These are phyloP conservation scores for Heliconius sara DNA, from an alignment of 2,888 invertebrate species.

Conservation along the genomic window DNA sequence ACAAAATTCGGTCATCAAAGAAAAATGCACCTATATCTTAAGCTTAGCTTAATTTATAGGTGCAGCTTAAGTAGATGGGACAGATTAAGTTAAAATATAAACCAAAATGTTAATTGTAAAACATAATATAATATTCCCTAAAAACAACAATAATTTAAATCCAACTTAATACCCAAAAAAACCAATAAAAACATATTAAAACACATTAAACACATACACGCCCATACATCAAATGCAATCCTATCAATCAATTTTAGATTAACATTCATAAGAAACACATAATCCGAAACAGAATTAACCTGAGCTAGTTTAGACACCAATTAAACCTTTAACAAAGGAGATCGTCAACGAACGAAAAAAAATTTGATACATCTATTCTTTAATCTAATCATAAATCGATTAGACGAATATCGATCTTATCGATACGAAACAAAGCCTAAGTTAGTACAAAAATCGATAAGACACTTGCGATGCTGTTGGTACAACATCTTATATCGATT, in stretches of 20 bases:
- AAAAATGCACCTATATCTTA: too few relatives aligned
- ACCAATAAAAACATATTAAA: slow-evolving; percentile 28
- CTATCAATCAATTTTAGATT: slow-evolving; percentile 82
- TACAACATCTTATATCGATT: slow-evolving; percentile 84
- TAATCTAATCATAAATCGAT: slow-evolving; percentile 76
- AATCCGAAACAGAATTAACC: slow-evolving; percentile 80
- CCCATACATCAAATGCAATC: slow-evolving; percentile 46
- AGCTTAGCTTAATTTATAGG: too few relatives aligned
- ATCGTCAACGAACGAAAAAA: slow-evolving; percentile 79
- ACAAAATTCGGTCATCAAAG: too few relatives aligned
- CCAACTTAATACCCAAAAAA: not conserved
- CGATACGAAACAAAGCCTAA: slow-evolving; percentile 44
- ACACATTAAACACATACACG: slow-evolving; percentile 38
- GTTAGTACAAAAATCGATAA: slow-evolving; percentile 49
- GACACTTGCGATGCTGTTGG: slow-evolving; percentile 79
- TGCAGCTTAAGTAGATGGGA: too few relatives aligned
- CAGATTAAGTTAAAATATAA: too few relatives aligned
- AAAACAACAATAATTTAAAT: not conserved
- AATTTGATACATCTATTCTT: slow-evolving; percentile 83
- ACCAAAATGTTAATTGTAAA: too few relatives aligned
- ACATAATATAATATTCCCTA: not conserved
- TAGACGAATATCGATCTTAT: slow-evolving; percentile 53
- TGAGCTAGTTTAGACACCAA: slow-evolving; percentile 80
- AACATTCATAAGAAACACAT: slow-evolving; percentile 70
- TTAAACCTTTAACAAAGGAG: slow-evolving; percentile 82